Percentiles rank a stretch among this genome's conserved stretches.
Conservation (phyloP, 2,888 invertebrate genomes). For the Pandemis cinnamomeana region DNA sequence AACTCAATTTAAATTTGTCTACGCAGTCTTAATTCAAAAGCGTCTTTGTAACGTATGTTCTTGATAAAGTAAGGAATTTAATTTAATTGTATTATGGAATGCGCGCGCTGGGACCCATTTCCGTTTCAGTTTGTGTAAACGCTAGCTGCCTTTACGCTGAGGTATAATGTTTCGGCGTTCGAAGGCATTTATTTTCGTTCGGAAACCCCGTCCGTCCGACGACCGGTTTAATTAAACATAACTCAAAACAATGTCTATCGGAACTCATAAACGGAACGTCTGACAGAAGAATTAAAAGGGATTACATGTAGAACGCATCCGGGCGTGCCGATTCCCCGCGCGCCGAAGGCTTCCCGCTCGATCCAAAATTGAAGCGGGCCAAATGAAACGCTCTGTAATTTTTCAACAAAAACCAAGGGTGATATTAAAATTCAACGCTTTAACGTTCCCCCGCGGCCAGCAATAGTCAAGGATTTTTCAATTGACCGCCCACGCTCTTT, state of each 20-base stretch:
- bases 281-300: constrained; percentile 9
- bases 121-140: constrained; percentile 20
- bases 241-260: constrained; percentile 7
- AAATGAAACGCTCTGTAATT: constrained; percentile 47
- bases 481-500: constrained; percentile 44
- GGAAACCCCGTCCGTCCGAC: background rate
- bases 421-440: constrained; percentile 55
- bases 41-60: constrained; percentile 55
- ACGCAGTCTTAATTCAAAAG: constrained; percentile 61
- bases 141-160: constrained; percentile 19
- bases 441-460: constrained; percentile 45
- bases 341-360: constrained; percentile 41
- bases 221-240: constrained; percentile 18
- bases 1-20: constrained; percentile 78
- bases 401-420: constrained; percentile 48
- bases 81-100: constrained; percentile 64
- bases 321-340: background rate
- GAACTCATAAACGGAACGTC: background rate
- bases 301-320: background rate
- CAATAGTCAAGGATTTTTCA: constrained; percentile 54
- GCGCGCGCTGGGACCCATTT: constrained; percentile 38
- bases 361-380: constrained; percentile 45
- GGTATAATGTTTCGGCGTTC: background rate
- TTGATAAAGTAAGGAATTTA: constrained; percentile 58
- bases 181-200: constrained; percentile 4